Conservation (phyloP, 1,140 invertebrate species). For the Melipona quadrifasciata region DNA sequence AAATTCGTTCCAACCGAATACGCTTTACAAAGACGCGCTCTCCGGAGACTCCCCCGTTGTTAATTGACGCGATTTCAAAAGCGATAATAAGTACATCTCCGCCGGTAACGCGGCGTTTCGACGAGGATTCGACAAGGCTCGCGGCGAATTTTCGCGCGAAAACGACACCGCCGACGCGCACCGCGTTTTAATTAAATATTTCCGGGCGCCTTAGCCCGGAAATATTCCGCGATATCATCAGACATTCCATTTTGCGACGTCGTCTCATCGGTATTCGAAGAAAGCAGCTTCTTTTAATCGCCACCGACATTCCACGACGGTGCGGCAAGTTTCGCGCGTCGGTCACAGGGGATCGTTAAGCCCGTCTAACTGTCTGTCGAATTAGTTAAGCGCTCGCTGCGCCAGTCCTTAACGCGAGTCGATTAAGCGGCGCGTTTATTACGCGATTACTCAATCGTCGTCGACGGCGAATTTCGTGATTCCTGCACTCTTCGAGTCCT, state of each 20-base stretch:
- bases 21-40: not conserved
- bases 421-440: conserved; percentile 16
- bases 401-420: not conserved
- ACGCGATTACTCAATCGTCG: not conserved
- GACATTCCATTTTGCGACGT: conserved; percentile 13
- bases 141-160: too few relatives aligned
- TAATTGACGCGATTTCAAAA: not conserved
- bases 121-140: not conserved
- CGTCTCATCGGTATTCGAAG: conserved; percentile 33
- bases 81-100: not conserved
- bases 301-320: conserved; percentile 1
- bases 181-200: conserved; percentile 39
- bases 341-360: not conserved
- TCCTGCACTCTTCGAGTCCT: not conserved
- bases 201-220: conserved; percentile 21
- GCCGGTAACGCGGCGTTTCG: too few relatives aligned
- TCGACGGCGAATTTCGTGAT: not conserved
- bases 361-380: conserved; percentile 1
- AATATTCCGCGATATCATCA: conserved; percentile 5
- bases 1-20: not conserved
- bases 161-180: not conserved
- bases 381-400: not conserved
- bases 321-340: not conserved
- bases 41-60: not conserved
- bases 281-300: conserved; percentile 37